Evolutionary conservation across 2,888 invertebrate species (phyloP).

Genomic region (Epistrophella euchroma): DNA sequence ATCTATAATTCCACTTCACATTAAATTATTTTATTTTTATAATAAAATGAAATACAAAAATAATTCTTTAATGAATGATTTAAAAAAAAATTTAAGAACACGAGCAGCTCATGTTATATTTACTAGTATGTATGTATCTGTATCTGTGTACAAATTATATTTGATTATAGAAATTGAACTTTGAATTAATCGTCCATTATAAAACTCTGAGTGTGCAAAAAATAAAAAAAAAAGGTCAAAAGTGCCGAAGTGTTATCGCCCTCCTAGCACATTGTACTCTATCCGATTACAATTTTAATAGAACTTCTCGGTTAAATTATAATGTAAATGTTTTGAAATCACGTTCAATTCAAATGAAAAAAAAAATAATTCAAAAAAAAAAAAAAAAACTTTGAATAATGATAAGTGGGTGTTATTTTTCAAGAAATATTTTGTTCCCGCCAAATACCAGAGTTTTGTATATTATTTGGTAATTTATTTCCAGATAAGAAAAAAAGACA

Average conservation of each 20-base stretch:
- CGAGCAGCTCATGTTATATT: background rate
- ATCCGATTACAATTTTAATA: constrained; percentile 35
- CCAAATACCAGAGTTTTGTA: background rate
- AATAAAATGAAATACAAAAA: constrained; percentile 1
- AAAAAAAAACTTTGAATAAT: constrained; percentile 13
- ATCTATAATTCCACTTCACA: no score
- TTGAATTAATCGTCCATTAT: constrained; percentile 40
- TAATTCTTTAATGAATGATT: background rate
- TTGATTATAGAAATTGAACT: constrained; percentile 51
- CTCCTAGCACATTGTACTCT: constrained; percentile 23
- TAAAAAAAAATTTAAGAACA: background rate
- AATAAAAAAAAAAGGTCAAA: constrained; percentile 38
- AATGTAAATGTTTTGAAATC: constrained; percentile 6
- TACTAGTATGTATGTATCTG: no score
- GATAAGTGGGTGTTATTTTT: constrained; percentile 34
- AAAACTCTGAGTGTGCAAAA: constrained; percentile 10
- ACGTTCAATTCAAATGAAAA: background rate
- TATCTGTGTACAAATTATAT: background rate
- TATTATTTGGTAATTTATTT: background rate
- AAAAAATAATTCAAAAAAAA: background rate
- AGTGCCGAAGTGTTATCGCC: constrained; percentile 40
- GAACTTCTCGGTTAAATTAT: constrained; percentile 3
- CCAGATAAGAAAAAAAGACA: background rate
- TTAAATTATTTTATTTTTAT: background rate
- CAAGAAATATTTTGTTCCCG: background rate